Conservation (phyloP, 1,140 invertebrate genomes). For the Dendroctonus valens region DNA sequence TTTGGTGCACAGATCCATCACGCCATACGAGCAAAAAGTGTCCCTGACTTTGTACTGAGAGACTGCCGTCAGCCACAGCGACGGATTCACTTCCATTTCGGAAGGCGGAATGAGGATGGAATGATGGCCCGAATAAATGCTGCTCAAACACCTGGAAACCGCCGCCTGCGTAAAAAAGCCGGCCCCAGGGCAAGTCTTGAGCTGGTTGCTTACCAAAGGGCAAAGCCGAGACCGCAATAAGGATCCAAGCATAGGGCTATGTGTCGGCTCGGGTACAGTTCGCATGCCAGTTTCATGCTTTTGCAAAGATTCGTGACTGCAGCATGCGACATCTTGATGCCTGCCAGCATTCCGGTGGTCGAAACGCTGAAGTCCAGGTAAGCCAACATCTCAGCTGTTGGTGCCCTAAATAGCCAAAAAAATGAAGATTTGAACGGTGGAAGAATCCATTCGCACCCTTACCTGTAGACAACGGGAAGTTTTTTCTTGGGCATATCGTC, state of each 20-base stretch:
- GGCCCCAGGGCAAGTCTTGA: too few species aligned
- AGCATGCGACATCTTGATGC: constrained; percentile 95
- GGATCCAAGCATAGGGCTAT: constrained; percentile 97
- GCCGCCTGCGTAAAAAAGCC: too few species aligned
- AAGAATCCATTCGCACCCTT: too few species aligned
- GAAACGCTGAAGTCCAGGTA: constrained; percentile 98
- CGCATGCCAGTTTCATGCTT: constrained; percentile 97
- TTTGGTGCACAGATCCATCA: constrained; percentile 98
- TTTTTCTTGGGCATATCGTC: constrained; percentile 98
- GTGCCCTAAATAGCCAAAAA: constrained; percentile 58
- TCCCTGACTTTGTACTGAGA: constrained; percentile 97
- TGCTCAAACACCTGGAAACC: constrained; percentile 92
- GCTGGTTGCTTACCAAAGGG: constrained; percentile 74
- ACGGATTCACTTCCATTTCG: constrained; percentile 97
- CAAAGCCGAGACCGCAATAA: constrained; percentile 96
- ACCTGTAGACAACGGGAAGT: constrained; percentile 75
- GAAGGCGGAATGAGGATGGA: constrained; percentile 97
- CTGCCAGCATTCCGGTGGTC: constrained; percentile 97
- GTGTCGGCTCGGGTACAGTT: constrained; percentile 96
- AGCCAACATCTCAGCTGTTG: constrained; percentile 93
- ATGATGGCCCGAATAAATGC: constrained; percentile 98
- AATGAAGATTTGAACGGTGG: background rate
- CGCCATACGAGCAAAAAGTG: constrained; percentile 98
- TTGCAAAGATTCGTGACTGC: constrained; percentile 90
- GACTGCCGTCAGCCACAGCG: constrained; percentile 92